Conservation (phyloP, 2,797 vertebrate genomes). For the Leptatherina wallacei region DNA sequence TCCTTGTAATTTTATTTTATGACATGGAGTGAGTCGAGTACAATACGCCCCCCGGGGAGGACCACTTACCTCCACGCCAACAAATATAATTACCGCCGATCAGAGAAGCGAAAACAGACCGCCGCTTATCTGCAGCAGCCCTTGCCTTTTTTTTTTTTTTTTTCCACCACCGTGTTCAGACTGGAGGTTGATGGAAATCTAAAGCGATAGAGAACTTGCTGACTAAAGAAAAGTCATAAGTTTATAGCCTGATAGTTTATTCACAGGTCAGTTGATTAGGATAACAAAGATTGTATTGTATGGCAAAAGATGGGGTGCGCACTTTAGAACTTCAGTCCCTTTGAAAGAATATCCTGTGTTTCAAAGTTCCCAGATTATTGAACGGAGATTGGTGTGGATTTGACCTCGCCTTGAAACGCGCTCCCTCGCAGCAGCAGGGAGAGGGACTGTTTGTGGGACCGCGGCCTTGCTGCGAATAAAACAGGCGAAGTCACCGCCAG, state of each 20-base stretch:
- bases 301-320: background rate
- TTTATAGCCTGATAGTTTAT: background rate
- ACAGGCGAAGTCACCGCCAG: conserved; percentile 55
- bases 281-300: background rate
- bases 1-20: conserved; percentile 84
- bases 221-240: background rate
- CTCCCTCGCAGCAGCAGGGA: conserved; percentile 5
- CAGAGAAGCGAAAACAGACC: conserved; percentile 85
- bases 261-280: background rate
- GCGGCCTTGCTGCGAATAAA: conserved; percentile 45
- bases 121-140: conserved; percentile 82
- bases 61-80: conserved; percentile 78
- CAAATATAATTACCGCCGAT: conserved; percentile 78
- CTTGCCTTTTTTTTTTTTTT: conserved; percentile 56
- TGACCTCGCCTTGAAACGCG: conserved; percentile 36
- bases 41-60: conserved; percentile 76
- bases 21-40: conserved; percentile 70
- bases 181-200: conserved; percentile 34
- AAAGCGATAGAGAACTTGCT: background rate
- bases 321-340: background rate
- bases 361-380: conserved; percentile 18
- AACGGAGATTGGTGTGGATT: conserved; percentile 19
- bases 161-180: conserved; percentile 65
- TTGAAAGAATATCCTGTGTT: background rate
- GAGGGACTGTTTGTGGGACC: conserved; percentile 33